phyloP scores from a whole-genome alignment of 2,797 vertebrate species.

The Onychomys arenicola region DNA sequence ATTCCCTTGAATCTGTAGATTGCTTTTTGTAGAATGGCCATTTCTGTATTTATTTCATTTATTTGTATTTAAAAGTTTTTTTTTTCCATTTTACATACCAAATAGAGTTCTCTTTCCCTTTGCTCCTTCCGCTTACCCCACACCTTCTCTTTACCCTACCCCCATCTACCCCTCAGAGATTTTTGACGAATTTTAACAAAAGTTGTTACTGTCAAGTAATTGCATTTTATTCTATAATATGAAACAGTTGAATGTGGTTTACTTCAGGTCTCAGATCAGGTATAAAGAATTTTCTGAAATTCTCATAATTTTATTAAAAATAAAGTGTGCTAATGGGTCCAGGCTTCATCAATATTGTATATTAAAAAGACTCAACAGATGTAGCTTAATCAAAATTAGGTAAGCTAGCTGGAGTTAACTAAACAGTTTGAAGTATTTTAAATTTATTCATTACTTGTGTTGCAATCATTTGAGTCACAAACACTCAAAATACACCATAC shows the following conservation, averaged over 20 bases:
- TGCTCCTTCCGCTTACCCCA: no score
- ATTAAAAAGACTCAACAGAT: background rate
- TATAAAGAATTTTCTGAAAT: background rate
- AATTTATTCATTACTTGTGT: background rate
- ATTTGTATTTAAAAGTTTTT: no score
- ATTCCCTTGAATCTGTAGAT: background rate
- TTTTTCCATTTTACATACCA: no score
- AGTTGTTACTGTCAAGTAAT: background rate
- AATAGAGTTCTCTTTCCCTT: no score
- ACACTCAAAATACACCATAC: background rate
- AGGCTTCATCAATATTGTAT: background rate
- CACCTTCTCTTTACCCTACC: no score
- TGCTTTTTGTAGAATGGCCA: no score
- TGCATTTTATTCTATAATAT: slow-evolving; percentile 37
- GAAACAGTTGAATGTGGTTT: slow-evolving; percentile 4
- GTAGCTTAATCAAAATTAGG: background rate
- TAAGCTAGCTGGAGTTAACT: background rate
- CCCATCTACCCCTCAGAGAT: no score
- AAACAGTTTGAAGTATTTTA: background rate
- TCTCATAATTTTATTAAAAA: background rate
- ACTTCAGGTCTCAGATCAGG: slow-evolving; percentile 11
- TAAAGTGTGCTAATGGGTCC: background rate
- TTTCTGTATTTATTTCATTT: no score
- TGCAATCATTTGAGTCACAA: background rate
- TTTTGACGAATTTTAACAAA: background rate